Percentiles rank a stretch among this genome's conserved stretches.
phyloP scores from a whole-genome alignment of 2,797 vertebrate species.

The Myotis planiceps region DNA sequence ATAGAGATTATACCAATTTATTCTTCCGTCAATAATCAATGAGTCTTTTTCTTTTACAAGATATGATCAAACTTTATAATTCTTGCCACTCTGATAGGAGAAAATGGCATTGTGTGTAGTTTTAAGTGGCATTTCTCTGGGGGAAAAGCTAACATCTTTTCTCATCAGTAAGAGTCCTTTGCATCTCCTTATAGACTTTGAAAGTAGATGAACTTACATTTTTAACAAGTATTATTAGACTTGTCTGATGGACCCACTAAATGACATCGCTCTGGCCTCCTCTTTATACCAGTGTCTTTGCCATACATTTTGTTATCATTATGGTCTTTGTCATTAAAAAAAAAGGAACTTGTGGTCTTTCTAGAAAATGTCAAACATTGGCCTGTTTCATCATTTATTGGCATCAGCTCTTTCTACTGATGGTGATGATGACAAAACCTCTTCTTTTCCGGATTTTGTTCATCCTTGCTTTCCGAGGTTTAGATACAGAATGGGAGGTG shows the following conservation, averaged over 20 bases:
- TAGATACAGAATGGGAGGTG: not conserved
- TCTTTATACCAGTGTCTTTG: not conserved
- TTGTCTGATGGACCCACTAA: not conserved
- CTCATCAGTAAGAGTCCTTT: not conserved
- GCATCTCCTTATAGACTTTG: not conserved
- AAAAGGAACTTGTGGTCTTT: not conserved
- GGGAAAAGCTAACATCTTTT: not conserved
- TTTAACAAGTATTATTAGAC: not conserved
- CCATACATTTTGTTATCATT: not conserved
- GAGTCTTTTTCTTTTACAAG: not conserved
- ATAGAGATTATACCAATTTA: not conserved
- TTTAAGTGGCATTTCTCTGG: not conserved
- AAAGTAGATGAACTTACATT: conserved; percentile 3
- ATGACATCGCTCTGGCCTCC: accelerated
- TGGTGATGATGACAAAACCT: not conserved
- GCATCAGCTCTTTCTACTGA: not conserved
- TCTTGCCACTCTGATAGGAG: not conserved
- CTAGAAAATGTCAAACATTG: conserved; percentile 6
- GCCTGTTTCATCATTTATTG: not conserved
- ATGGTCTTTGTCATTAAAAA: not conserved
- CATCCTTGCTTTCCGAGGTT: not conserved
- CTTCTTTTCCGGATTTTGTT: not conserved
- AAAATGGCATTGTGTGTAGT: not conserved
- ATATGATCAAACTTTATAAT: conserved; percentile 5
- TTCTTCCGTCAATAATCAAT: conserved; percentile 15